Evolutionary conservation across 2,888 invertebrate genomes (phyloP).

Genomic region (Anorthoa munda): DNA sequence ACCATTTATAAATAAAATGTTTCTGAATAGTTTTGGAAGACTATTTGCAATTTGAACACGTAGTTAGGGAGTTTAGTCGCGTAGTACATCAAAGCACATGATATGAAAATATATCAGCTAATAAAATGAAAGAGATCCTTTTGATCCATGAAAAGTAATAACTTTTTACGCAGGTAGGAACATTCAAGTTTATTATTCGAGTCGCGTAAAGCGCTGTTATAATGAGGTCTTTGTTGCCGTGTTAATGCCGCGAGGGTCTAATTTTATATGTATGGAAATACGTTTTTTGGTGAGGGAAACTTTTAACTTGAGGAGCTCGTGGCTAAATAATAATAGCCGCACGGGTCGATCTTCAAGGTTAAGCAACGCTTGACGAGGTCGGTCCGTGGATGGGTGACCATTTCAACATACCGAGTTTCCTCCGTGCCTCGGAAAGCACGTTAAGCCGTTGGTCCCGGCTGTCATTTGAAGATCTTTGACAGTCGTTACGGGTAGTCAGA

Average conservation of each 20-base stretch:
- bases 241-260: background rate
- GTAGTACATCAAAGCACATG: conserved; percentile 1
- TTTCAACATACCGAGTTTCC: too few species aligned
- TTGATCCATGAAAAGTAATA: conserved; percentile 10
- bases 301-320: too few species aligned
- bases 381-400: background rate
- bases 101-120: background rate
- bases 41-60: conserved; percentile 16
- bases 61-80: background rate
- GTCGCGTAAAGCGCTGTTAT: conserved; percentile 23
- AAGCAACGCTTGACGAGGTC: too few species aligned
- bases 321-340: too few species aligned
- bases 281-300: background rate
- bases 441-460: too few species aligned
- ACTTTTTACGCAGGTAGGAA: conserved; percentile 15
- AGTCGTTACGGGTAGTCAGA: too few species aligned
- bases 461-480: too few species aligned
- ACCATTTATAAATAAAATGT: background rate
- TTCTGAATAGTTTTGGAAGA: background rate
- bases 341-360: too few species aligned
- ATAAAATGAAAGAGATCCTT: background rate
- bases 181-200: conserved; percentile 32
- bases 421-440: too few species aligned
- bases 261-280: conserved; percentile 1
- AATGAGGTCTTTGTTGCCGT: conserved; percentile 35